Base-by-base conservation (phyloP, 2,888 invertebrate species). In the Melanostoma mellinum region DNA sequence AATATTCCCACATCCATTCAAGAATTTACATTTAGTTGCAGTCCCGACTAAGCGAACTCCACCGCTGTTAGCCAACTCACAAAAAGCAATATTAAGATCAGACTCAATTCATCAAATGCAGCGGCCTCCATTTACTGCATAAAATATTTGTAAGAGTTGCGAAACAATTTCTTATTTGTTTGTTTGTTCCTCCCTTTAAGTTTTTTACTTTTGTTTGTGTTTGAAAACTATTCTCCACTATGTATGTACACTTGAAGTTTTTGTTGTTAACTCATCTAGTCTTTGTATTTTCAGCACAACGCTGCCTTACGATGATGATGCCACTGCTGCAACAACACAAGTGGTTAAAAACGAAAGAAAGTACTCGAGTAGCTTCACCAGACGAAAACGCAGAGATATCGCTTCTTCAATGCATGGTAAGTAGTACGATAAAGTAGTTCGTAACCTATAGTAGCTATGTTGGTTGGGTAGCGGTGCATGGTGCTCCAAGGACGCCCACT, bases 361-460 rank as follows among this genome's bases (percentile, higher is more conserved):
- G 74, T 84, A 84, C 79, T 84, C 84, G 60, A 82, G 82, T 40
- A 76, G 73, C 79, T 86, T 78, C 60, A 82, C 71, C 67, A 79
- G 87, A 67, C 87, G 90, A 58, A 78, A 86, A 56, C 89, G 90
- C 58, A 85, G 90, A 63, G 90, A 90, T 82, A 89, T 89, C 38
- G 86, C 87, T 71, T 88, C 90, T 60, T 89, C 90, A 61, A 89
- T 90, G 89, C 90, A 90, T 77, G 90, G 90, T 88, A 88, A 90
- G 89, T 84, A 63, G 48, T 20, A 46, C 42, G 35, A 30, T 60
- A 60, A 48, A 48, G 67, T 53, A 67, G 33, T 46, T 44, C 42
- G 42, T 69, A 33, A 32, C 40, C 10, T 61, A 38, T 20, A n/a
- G 33, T 6, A 44, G 10, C 33, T 42, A 3, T 36, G n/a, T 55